Evolutionary conservation across 2,797 vertebrate genomes (phyloP).

Genomic region (Ceryle rudis): DNA sequence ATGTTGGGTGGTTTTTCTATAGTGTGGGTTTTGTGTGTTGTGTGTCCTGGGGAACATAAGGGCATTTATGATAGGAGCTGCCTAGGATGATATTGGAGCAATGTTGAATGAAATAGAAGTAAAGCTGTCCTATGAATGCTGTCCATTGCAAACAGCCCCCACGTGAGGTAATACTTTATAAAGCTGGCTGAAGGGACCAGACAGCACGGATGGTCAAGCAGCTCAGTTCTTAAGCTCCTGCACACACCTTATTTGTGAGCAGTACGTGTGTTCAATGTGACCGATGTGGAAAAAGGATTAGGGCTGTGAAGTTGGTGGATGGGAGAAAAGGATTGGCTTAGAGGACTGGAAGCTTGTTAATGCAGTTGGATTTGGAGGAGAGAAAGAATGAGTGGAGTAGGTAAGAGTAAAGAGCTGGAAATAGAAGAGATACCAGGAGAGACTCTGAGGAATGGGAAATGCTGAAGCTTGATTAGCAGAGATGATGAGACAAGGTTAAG

Average conservation of each 20-base stretch:
- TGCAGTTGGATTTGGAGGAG: neutral
- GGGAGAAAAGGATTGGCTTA: neutral
- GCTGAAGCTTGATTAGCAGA: neutral
- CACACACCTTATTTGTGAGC: neutral
- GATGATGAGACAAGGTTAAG: neutral
- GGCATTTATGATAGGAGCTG: neutral
- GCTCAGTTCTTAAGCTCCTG: neutral
- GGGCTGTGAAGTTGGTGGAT: neutral
- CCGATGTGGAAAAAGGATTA: neutral
- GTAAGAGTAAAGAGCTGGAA: neutral
- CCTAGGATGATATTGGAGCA: neutral
- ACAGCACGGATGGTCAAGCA: neutral
- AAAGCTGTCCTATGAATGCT: neutral
- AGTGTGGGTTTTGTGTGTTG: neutral
- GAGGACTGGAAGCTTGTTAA: neutral
- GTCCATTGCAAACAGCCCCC: neutral
- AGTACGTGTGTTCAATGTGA: rapidly evolving
- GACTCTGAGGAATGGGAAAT: neutral
- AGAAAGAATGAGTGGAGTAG: neutral
- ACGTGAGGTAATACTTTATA: neutral
- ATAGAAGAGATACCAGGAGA: neutral
- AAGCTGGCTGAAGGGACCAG: neutral
- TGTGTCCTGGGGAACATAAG: neutral
- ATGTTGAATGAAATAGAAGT: neutral
- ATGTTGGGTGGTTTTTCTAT: neutral